Evolutionary conservation across 2,113 vertebrate species (phyloP), one percentile per base, ranked within the genome.

Genomic region (Capreolus pygargus): DNA sequence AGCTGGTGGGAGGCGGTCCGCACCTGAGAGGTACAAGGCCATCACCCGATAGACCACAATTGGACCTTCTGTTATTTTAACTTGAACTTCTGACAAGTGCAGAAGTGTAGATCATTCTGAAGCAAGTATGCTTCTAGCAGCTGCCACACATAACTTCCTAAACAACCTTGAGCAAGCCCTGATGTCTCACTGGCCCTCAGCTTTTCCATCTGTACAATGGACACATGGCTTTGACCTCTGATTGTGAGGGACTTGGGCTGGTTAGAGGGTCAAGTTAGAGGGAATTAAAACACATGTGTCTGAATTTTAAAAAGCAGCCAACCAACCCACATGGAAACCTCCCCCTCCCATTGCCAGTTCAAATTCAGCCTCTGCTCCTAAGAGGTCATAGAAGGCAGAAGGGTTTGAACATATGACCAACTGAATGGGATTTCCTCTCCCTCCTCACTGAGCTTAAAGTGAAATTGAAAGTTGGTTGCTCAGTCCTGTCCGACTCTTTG

Each of bases 221-320:
- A 17, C 15, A 36, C 45, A 13, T 0, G 0, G 16, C 39, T 43
- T 15, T 17, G 47, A n/a, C 55, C 21, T 30, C n/a, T 2, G 9
- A 10, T 28, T 15, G 10, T 50, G 47, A 54, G 33, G 21, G 50
- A 57, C 1, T 8, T 6, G 84, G 54, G n/a, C 67, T 17, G 16
- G 60, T 23, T 6, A 2, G 16, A 2, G 16, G 25, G 17, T 19
- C 57, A 47, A 39, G 7, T 7, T 3, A 11, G 6, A 54, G 21
- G 9, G 60, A 27, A 76, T 3, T 11, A 25, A 12, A 0, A 0
- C 0, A 2, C 0, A 1, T 17, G 30, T 17, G 19, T 58, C 54
- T 83, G 92, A 39, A 11, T 17, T 45, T n/a, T 30, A 60, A 7
- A 50, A 6, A 45, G 16, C 15, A 43, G 17, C 15, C 19, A 8